Evolutionary conservation across 2,888 invertebrate species (phyloP), one percentile per base, ranked within the genome.

Genomic region (Anaspis maculata): DNA sequence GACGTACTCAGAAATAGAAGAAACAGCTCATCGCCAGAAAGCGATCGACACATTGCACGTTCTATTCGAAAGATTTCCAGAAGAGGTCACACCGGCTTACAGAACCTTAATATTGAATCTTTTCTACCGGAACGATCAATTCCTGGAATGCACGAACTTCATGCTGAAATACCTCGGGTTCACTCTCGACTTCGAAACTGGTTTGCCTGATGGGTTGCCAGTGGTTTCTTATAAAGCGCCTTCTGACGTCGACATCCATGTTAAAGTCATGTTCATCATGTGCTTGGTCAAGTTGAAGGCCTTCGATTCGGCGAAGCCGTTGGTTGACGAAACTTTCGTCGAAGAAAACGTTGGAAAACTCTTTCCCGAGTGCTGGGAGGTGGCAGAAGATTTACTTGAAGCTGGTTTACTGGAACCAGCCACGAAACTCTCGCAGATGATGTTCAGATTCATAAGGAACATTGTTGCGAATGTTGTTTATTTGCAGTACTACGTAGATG

Each of bases 381-480:
- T 95, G 34, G 89, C 87, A 4, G 94, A 95, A 66, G 87, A 91
- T 3, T 72, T 90, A 25, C 90, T 92, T 73, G 73, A 77, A 26
- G 79, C 78, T 43, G 73, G 77, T 6, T 73, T 77, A 45, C 80
- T 79, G 59, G 64, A 73, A 6, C 73, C 81, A 38, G 90, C 94
- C 1, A 70, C 89, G 38, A 69, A 75, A 34, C 63, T 94, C 1
- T 66, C 94, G 11, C 72, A 78, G 25, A 80, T 81, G 0, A 67
- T 94, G 23, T 79, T 89, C 0, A 72, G 76, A 40, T 83, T 83
- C 44, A 67, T 74, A 19, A 81, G 79, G 42, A 88, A 76, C 62
- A 79, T n/a, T n/a, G n/a, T 83, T 53, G 70, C 89, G 51, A 88
- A 91, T 0, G 90, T 86, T 0, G 88, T 95, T n/a, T 96, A 94